Evolutionary conservation across 2,888 invertebrate genomes (phyloP).

Genomic region (Drosophila diplacantha): DNA sequence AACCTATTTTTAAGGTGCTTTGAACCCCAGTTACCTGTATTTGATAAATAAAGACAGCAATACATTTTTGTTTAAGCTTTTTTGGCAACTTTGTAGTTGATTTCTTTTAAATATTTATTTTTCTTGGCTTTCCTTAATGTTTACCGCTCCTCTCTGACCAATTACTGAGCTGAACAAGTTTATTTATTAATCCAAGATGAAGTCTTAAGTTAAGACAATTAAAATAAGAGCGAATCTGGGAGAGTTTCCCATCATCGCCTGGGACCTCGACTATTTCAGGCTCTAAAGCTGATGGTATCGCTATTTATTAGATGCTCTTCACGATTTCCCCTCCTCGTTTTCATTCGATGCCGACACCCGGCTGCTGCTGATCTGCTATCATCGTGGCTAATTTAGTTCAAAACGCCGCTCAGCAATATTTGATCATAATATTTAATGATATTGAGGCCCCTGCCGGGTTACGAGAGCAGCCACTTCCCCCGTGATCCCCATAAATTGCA

Average conservation of each 20-base stretch:
- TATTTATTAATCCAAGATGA: conserved; percentile 10
- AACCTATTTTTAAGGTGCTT: background rate
- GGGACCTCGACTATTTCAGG: conserved; percentile 23
- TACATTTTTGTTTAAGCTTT: no score
- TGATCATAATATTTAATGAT: conserved; percentile 64
- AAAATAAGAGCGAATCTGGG: conserved; percentile 4
- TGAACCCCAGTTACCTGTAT: background rate
- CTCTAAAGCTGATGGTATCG: conserved; percentile 47
- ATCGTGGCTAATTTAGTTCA: conserved; percentile 35
- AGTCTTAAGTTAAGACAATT: conserved; percentile 21
- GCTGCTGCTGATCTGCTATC: conserved; percentile 27
- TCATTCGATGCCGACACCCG: conserved; percentile 17
- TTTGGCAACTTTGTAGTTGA: no score
- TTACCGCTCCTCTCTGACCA: background rate
- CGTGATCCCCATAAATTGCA: background rate
- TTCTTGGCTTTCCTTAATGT: no score
- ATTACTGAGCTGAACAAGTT: conserved; percentile 1
- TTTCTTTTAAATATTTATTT: no score
- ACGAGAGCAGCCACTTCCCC: conserved; percentile 10
- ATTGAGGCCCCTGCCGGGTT: conserved; percentile 42
- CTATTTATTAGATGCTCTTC: conserved; percentile 33
- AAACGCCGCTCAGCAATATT: conserved; percentile 56
- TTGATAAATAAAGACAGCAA: no score
- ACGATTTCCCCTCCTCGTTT: conserved; percentile 4
- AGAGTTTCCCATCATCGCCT: conserved; percentile 4